A percentile compares a stretch with the other conserved stretches of the same genome.
Conservation (phyloP, 2,888 invertebrate genomes). For the Eupithecia dodoneata region DNA sequence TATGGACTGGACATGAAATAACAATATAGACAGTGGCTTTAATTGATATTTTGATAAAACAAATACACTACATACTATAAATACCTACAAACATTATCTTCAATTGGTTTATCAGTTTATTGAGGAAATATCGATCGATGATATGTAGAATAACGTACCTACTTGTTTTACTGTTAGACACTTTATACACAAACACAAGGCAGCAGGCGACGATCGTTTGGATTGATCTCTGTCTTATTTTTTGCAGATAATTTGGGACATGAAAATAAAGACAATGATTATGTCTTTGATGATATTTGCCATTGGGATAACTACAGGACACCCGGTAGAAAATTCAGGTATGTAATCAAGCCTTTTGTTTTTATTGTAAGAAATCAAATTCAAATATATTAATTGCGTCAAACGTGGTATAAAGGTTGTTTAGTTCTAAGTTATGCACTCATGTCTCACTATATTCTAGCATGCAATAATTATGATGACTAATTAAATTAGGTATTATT, state of each 20-base stretch:
- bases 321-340: slow-evolving; percentile 36
- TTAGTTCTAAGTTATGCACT: too few species aligned
- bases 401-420: too few species aligned
- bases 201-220: not conserved
- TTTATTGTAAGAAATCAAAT: too few species aligned
- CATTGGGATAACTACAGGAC: slow-evolving; percentile 24
- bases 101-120: not conserved
- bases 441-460: too few species aligned
- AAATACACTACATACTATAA: too few species aligned
- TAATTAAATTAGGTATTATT: too few species aligned
- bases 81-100: too few species aligned
- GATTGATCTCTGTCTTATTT: not conserved
- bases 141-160: not conserved
- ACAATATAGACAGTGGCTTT: too few species aligned
- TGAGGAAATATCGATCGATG: not conserved
- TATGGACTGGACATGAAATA: too few species aligned
- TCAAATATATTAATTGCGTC: too few species aligned
- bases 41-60: too few species aligned
- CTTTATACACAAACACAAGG: not conserved
- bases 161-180: not conserved
- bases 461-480: too few species aligned
- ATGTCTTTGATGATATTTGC: slow-evolving; percentile 28
- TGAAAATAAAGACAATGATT: slow-evolving; percentile 7
- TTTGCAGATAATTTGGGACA: not conserved
- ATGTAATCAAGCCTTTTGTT: slow-evolving; percentile 7